Base-by-base conservation (phyloP, 2,797 vertebrate species). In the Rhinophrynus dorsalis region DNA sequence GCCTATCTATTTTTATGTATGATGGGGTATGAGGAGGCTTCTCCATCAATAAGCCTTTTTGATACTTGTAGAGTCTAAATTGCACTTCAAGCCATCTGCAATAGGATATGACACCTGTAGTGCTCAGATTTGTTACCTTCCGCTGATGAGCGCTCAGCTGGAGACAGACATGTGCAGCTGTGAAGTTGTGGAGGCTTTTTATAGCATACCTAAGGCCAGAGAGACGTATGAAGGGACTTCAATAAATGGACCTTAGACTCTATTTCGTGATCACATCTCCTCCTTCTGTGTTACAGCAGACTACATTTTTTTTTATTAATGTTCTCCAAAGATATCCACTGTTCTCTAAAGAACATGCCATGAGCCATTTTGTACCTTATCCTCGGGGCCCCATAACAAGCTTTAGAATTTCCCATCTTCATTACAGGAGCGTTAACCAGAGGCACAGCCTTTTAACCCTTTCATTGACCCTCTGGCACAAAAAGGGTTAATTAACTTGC, bases 81-180 rank as follows among this genome's bases (percentile, higher is more conserved):
- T 70, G 58, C 35, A 62, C 37, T 70, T 55, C 27, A 33, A 45
- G 67, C 62, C n/a, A 55, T 62, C 61, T 70, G 59, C 26, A 62
- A 35, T 13, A 56, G 59, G 42, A 57, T 37, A 71, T 63, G 68
- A 71, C 44, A 56, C 20, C 21, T 37, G 32, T n/a, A 47, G 59
- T 17, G 21, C 10, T 12, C 45, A 12, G 23, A 9, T 48, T 60
- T 30, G 11, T 58, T 55, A 26, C 50, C 48, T 56, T 17, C 30
- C 29, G 30, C 30, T 30, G 30, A 71, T 48, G 50, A 45, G 59
- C 20, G 20, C 68, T 23, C 59, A 56, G 68, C 51, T 56, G 48
- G 47, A 27, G 40, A 51, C n/a, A 45, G 29, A 63, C 27, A 47
- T 10, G 48, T 63, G 38, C 57, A 56, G 6, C 45, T 55, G 40